These are phyloP conservation scores for Synaphobranchus kaupii DNA, from an alignment of 2,797 vertebrate genomes.

Conservation along the genomic window DNA sequence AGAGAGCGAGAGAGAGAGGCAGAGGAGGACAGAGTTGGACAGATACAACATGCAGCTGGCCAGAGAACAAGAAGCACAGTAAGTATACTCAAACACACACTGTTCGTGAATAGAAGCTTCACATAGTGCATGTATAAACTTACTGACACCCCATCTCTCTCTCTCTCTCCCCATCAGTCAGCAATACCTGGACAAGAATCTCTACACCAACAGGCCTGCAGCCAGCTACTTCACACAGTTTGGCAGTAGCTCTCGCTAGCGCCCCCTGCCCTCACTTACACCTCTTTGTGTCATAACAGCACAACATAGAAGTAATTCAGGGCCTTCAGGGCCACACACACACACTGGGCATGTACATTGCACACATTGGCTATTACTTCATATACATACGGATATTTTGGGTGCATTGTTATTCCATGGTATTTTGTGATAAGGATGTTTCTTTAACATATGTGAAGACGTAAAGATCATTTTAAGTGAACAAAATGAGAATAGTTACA, in stretches of 20 bases:
- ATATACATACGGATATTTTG: background rate
- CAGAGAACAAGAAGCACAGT: constrained; percentile 69
- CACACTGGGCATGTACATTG: background rate
- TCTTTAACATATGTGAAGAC: background rate
- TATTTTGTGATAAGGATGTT: background rate
- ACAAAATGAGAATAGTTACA: background rate
- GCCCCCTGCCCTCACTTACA: constrained; percentile 22
- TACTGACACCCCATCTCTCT: background rate
- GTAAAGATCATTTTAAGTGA: no score
- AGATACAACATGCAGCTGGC: constrained; percentile 68
- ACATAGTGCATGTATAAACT: background rate
- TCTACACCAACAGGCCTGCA: constrained; percentile 73
- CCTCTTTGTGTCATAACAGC: background rate
- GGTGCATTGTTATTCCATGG: background rate
- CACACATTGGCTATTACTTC: background rate
- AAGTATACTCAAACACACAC: constrained; percentile 40
- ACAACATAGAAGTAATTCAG: background rate
- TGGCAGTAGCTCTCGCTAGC: constrained; percentile 71
- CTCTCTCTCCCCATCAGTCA: constrained; percentile 62
- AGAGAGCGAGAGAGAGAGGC: constrained; percentile 56
- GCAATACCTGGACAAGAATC: constrained; percentile 67
- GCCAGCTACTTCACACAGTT: constrained; percentile 73
- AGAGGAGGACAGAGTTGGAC: constrained; percentile 60
- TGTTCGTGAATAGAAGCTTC: background rate
- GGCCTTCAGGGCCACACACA: background rate